Conservation (phyloP, 2,888 invertebrate species). For the Ectemnius continuus region DNA sequence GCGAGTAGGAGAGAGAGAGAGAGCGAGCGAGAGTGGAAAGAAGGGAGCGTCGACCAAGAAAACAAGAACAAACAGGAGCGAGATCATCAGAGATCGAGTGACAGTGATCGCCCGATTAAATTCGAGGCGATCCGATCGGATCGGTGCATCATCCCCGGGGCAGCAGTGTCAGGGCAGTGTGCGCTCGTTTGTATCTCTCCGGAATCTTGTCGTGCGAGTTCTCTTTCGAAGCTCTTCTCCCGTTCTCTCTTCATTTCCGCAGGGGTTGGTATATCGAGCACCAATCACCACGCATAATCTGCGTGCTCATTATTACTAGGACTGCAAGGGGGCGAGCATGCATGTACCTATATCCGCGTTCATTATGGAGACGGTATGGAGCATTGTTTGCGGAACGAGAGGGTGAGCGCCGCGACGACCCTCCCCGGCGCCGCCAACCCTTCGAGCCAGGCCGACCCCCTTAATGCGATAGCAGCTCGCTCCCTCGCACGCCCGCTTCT, state of each 20-base stretch:
- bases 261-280: constrained; percentile 69
- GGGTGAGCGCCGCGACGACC: constrained; percentile 69
- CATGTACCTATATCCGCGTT: constrained; percentile 67
- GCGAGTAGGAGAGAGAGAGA: neutral
- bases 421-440: constrained; percentile 46
- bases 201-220: constrained; percentile 53
- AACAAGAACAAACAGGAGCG: neutral
- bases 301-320: constrained; percentile 77
- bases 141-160: neutral
- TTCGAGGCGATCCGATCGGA: constrained; percentile 40
- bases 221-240: constrained; percentile 37
- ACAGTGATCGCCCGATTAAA: constrained; percentile 39
- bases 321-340: constrained; percentile 68
- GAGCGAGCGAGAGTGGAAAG: neutral
- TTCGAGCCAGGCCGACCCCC: constrained; percentile 51
- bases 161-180: constrained; percentile 1
- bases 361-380: constrained; percentile 77
- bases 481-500: constrained; percentile 32
- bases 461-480: constrained; percentile 64
- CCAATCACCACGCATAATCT: constrained; percentile 77
- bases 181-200: constrained; percentile 63
- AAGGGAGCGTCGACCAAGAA: neutral
- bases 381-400: constrained; percentile 77
- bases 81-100: neutral
- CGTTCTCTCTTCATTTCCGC: constrained; percentile 62